A percentile compares a stretch with the other conserved stretches of the same genome.
Conservation (phyloP, 2,797 vertebrate genomes). For the Crenichthys baileyi region DNA sequence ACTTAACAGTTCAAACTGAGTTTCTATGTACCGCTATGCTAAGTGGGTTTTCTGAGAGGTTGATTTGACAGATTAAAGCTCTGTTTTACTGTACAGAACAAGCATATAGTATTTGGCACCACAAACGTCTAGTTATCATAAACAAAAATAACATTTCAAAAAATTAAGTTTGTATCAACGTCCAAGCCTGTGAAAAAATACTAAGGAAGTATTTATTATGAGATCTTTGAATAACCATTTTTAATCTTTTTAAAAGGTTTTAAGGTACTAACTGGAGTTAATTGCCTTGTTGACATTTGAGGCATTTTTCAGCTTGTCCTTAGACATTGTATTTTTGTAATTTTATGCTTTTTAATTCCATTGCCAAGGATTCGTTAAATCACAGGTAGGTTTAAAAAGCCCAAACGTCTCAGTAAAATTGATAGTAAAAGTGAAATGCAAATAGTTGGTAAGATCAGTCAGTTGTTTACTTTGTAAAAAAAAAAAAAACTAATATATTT, state of each 20-base stretch:
- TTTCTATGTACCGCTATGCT: neutral
- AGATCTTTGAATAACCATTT: neutral
- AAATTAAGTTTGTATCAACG: neutral
- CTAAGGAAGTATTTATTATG: neutral
- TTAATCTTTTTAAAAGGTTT: neutral
- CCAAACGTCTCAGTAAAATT: neutral
- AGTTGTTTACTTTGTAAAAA: neutral
- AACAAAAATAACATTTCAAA: neutral
- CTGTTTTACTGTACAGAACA: neutral
- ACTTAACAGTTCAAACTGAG: neutral
- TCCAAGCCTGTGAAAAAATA: neutral
- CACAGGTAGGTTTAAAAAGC: neutral
- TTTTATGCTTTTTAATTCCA: neutral
- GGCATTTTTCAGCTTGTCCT: neutral
- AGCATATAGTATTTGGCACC: neutral
- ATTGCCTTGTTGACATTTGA: neutral
- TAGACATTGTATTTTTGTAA: slow-evolving; percentile 2
- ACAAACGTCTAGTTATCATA: neutral
- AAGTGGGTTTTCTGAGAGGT: neutral
- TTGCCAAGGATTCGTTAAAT: neutral
- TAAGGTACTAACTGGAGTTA: neutral
- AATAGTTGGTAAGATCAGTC: neutral
- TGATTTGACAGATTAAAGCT: neutral
- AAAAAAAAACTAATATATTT: neutral
- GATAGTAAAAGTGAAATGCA: neutral